phyloP scores from a whole-genome alignment of 2,797 vertebrate genomes.

The Anniella stebbinsi region DNA sequence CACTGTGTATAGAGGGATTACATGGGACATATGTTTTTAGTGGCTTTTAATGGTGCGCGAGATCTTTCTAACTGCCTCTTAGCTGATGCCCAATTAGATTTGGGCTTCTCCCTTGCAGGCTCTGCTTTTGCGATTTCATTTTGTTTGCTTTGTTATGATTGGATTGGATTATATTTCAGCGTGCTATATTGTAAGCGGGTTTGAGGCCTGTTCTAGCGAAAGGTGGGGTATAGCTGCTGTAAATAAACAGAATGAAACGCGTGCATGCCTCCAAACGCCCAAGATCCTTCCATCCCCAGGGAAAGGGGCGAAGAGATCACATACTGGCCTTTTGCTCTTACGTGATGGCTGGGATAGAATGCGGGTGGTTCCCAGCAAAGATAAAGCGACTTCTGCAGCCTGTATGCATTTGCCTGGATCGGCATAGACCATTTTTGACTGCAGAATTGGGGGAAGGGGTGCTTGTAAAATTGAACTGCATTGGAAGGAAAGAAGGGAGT shows the following conservation, averaged over 20 bases:
- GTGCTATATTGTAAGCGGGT: neutral
- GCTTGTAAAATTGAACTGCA: neutral
- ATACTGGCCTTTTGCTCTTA: too few species aligned
- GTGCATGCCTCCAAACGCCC: neutral
- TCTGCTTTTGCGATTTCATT: neutral
- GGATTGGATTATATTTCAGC: neutral
- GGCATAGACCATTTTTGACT: neutral
- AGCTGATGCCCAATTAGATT: slow-evolving; percentile 2
- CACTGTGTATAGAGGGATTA: neutral
- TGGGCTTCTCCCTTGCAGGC: neutral
- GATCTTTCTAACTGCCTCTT: neutral
- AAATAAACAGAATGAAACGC: neutral
- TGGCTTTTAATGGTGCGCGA: neutral
- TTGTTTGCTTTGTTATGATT: neutral
- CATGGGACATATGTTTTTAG: neutral
- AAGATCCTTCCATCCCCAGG: neutral
- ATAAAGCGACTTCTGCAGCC: neutral
- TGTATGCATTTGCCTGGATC: neutral
- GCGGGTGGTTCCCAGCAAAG: neutral
- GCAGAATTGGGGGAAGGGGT: slow-evolving; percentile 2
- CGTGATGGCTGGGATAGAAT: too few species aligned
- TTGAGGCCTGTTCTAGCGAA: neutral
- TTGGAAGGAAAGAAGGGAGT: neutral
- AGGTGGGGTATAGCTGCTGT: neutral
- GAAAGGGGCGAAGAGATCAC: neutral